Percentiles rank a stretch among this genome's conserved stretches.
Evolutionary conservation across 2,888 invertebrate genomes (phyloP).

Genomic region (Lasioglossum lativentre): DNA sequence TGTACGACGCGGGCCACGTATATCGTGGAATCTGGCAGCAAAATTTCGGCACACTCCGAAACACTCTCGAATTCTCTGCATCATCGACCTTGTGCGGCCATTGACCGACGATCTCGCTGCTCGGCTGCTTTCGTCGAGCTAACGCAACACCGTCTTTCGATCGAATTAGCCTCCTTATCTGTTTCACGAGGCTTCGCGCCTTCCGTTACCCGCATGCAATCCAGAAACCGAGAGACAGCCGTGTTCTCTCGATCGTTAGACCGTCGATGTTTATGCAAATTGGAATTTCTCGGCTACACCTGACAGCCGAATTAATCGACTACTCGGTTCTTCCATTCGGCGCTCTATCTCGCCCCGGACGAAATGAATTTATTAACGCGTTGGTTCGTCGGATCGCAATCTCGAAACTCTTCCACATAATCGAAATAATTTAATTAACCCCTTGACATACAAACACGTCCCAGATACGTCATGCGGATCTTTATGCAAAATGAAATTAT

Average conservation of each 20-base stretch:
- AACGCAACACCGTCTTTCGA: constrained; percentile 38
- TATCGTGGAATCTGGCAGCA: constrained; percentile 8
- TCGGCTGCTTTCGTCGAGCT: constrained; percentile 19
- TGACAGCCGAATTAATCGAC: not conserved
- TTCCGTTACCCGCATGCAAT: not conserved
- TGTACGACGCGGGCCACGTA: constrained; percentile 8
- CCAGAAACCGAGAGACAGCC: not conserved
- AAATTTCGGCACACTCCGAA: constrained; percentile 30
- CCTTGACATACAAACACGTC: not conserved
- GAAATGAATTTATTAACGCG: not conserved
- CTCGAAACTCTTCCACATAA: not conserved
- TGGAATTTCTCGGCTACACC: not conserved
- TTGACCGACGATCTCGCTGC: constrained; percentile 78
- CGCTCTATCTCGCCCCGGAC: not conserved
- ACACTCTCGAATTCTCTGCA: constrained; percentile 63
- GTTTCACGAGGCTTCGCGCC: constrained; percentile 28
- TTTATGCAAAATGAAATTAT: not conserved
- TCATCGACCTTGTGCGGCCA: constrained; percentile 82
- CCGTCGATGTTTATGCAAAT: not conserved
- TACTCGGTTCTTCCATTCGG: not conserved
- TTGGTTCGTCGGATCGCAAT: not conserved
- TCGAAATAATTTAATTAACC: not conserved
- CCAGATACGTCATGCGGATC: not conserved
- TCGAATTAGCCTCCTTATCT: constrained; percentile 15
- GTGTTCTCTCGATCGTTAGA: not conserved